Percentiles rank a stretch among this genome's conserved stretches.
Evolutionary conservation across 1,140 invertebrate species (phyloP).

Genomic region (Nasonia giraulti): DNA sequence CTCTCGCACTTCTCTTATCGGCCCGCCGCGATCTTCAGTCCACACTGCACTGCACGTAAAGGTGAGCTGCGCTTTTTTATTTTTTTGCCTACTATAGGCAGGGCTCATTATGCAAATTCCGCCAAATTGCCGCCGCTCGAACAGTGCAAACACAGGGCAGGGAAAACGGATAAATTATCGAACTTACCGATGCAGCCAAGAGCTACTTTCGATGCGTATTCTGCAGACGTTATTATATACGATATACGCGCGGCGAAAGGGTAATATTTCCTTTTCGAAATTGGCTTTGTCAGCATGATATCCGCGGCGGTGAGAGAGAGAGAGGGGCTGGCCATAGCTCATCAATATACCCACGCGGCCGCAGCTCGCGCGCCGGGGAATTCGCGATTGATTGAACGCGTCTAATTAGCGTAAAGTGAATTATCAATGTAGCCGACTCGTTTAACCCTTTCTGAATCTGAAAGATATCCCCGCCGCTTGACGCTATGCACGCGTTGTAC

Average conservation of each 20-base stretch:
- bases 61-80: not conserved
- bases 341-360: too few relatives aligned
- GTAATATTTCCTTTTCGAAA: too few relatives aligned
- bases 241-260: too few relatives aligned
- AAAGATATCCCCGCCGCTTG: conserved; percentile 32
- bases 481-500: not conserved
- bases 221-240: too few relatives aligned
- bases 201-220: too few relatives aligned
- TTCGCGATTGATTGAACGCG: conserved; percentile 1
- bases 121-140: conserved; percentile 56
- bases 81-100: not conserved
- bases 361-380: not conserved
- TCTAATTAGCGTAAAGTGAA: conserved; percentile 44
- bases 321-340: too few relatives aligned
- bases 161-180: conserved; percentile 65
- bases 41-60: not conserved
- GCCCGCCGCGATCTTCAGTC: not conserved
- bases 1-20: not conserved
- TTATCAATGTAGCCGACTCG: conserved; percentile 33
- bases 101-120: conserved; percentile 64
- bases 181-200: not conserved
- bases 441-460: conserved; percentile 42
- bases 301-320: too few relatives aligned
- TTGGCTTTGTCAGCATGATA: too few relatives aligned
- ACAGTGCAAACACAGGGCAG: conserved; percentile 61